Evolutionary conservation across 92 coral and sea anemone genomes (phyloP).

Genomic region (Porites cylindrica): DNA sequence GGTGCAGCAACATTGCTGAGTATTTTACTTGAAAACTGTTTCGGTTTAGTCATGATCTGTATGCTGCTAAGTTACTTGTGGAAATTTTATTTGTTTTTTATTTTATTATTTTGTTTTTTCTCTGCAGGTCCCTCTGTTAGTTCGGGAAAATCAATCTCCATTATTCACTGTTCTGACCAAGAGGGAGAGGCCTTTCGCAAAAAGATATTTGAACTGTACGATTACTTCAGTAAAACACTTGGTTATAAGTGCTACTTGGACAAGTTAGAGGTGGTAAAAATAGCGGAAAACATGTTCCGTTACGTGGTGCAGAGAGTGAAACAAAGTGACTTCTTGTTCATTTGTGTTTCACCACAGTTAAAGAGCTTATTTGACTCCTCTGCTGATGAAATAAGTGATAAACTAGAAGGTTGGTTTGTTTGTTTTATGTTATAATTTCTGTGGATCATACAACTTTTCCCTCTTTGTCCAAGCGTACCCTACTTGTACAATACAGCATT

Average conservation of each 20-base stretch:
- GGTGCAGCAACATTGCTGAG: no score
- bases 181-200: conserved; percentile 9
- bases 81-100: not conserved
- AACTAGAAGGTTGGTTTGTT: conserved; percentile 29
- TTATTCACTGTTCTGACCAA: conserved; percentile 36
- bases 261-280: conserved; percentile 41
- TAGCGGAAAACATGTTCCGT: conserved; percentile 68
- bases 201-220: conserved; percentile 12
- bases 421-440: not conserved
- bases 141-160: conserved; percentile 37
- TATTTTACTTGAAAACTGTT: no score
- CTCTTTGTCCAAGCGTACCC: no score
- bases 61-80: no score
- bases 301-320: conserved; percentile 64
- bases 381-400: conserved; percentile 35
- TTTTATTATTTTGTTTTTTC: not conserved
- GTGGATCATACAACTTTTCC: not conserved
- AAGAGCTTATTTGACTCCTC: conserved; percentile 73
- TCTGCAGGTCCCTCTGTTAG: conserved; percentile 19
- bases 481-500: no score
- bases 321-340: conserved; percentile 69
- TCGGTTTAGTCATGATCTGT: no score
- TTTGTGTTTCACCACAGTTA: conserved; percentile 77
- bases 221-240: not conserved
- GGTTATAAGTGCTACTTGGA: conserved; percentile 51